phyloP scores from a whole-genome alignment of 2,888 invertebrate species.

The Netelia melanura region DNA sequence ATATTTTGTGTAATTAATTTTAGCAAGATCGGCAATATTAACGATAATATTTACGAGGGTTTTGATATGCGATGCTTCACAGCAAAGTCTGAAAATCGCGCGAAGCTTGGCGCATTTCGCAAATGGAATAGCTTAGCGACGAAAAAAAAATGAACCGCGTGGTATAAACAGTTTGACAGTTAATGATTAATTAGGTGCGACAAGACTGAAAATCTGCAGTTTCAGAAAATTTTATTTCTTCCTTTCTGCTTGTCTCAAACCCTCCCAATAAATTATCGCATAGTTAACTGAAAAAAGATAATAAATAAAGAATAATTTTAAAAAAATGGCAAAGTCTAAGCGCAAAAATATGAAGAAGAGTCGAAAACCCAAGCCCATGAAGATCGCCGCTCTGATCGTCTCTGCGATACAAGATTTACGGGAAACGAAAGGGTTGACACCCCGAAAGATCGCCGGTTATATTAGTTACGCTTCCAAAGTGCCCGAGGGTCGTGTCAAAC shows the following conservation, averaged over 20 bases:
- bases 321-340: constrained; percentile 71
- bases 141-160: constrained; percentile 48
- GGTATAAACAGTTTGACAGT: constrained; percentile 20
- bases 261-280: constrained; percentile 1
- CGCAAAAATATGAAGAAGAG: constrained; percentile 59
- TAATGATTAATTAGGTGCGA: constrained; percentile 40
- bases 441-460: constrained; percentile 77
- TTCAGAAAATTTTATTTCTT: constrained; percentile 9
- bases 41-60: too few relatives aligned
- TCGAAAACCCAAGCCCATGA: constrained; percentile 73
- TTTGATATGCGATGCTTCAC: too few relatives aligned
- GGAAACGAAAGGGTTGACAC: constrained; percentile 78
- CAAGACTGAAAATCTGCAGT: constrained; percentile 5
- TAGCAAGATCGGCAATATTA: too few relatives aligned
- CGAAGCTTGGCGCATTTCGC: constrained; percentile 35
- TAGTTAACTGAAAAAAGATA: background rate
- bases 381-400: constrained; percentile 78
- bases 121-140: constrained; percentile 17
- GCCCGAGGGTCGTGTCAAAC: constrained; percentile 75
- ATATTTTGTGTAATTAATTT: too few relatives aligned
- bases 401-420: constrained; percentile 79
- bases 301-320: background rate
- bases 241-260: background rate
- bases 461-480: constrained; percentile 76
- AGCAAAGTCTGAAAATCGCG: too few relatives aligned